These are phyloP conservation scores for Drosophila maculinotata DNA, from an alignment of 2,888 invertebrate species.

Conservation along the genomic window DNA sequence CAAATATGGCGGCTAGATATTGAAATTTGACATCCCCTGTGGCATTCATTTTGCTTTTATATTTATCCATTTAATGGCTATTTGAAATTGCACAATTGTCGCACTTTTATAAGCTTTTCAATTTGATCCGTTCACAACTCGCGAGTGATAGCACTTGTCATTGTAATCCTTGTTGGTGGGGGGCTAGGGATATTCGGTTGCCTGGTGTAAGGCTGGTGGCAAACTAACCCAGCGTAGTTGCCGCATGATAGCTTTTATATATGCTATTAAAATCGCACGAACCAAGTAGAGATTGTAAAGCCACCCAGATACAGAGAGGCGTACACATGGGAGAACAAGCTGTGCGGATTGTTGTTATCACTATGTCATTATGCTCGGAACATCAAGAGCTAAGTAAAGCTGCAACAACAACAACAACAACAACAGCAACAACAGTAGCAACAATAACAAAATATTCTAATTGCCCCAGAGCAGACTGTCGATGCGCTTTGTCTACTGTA, in stretches of 20 bases:
- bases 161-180: constrained; percentile 25
- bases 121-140: constrained; percentile 1
- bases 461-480: constrained; percentile 26
- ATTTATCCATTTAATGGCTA: constrained; percentile 2
- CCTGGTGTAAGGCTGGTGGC: constrained; percentile 11
- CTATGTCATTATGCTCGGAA: constrained; percentile 53
- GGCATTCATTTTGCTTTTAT: constrained; percentile 20
- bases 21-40: constrained; percentile 71
- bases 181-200: background rate
- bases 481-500: constrained; percentile 36
- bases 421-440: constrained; percentile 4
- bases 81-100: background rate
- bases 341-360: constrained; percentile 58
- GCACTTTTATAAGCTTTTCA: background rate
- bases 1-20: constrained; percentile 80
- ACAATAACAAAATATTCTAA: constrained; percentile 15
- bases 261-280: constrained; percentile 44
- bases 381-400: constrained; percentile 18
- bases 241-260: constrained; percentile 67
- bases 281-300: constrained; percentile 32
- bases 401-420: constrained; percentile 1
- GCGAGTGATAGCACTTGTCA: constrained; percentile 1
- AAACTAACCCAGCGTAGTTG: constrained; percentile 53
- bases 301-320: constrained; percentile 9
- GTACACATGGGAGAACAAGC: constrained; percentile 31